Evolutionary conservation across 2,797 vertebrate species (phyloP).

Genomic region (Octomys mimax): DNA sequence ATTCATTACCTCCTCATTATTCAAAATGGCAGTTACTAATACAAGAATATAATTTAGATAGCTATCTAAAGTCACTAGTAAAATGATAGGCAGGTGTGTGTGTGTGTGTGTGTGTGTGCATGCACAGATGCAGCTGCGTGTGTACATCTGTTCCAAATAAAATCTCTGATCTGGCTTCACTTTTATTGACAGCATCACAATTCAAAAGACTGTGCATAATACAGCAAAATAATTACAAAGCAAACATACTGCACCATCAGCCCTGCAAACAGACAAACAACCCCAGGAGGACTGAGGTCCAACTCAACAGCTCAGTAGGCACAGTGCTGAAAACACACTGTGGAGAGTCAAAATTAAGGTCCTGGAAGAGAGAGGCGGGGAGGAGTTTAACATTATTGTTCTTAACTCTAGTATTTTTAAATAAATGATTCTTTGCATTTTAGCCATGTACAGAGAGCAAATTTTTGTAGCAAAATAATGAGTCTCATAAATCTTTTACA

Average conservation of each 20-base stretch:
- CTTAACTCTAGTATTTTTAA: not conserved
- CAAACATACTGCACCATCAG: not conserved
- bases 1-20: constrained; percentile 29
- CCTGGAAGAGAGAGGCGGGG: not conserved
- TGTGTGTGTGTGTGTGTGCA: not conserved
- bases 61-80: constrained; percentile 28
- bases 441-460: constrained; percentile 31
- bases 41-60: constrained; percentile 9
- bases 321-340: not conserved
- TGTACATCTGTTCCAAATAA: not conserved
- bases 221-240: constrained; percentile 59
- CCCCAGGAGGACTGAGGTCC: not conserved
- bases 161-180: not conserved
- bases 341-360: not conserved
- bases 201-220: not conserved
- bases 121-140: not conserved
- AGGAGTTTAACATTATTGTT: not conserved
- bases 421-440: constrained; percentile 55
- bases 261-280: not conserved
- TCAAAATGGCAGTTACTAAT: not conserved
- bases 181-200: not conserved
- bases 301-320: not conserved
- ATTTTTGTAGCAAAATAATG: constrained; percentile 56
- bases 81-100: not conserved
- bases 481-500: constrained; percentile 66